A percentile compares a stretch with the other conserved stretches of the same genome.
These are phyloP conservation scores for Euplagia quadripunctaria DNA, from an alignment of 2,888 invertebrate species.

Conservation along the genomic window DNA sequence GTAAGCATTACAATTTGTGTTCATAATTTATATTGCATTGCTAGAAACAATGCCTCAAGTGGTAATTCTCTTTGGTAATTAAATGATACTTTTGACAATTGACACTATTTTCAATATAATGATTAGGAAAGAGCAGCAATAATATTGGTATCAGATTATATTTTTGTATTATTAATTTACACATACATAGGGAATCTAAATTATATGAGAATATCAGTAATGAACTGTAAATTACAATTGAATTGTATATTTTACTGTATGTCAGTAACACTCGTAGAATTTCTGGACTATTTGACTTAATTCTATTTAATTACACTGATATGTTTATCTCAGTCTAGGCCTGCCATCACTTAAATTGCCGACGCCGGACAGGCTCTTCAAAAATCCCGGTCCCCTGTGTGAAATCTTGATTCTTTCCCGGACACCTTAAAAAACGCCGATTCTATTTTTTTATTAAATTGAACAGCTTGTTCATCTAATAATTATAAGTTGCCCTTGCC, in stretches of 20 bases:
- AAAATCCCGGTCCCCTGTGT: too few relatives aligned
- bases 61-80: background rate
- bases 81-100: background rate
- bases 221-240: background rate
- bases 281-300: background rate
- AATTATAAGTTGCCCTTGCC: too few relatives aligned
- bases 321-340: background rate
- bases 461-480: too few relatives aligned
- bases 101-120: background rate
- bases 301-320: background rate
- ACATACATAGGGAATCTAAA: background rate
- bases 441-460: too few relatives aligned
- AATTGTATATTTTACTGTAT: background rate
- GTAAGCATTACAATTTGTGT: background rate
- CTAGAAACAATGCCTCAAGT: background rate
- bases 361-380: too few relatives aligned
- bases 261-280: background rate
- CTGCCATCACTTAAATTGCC: too few relatives aligned
- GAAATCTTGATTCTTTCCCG: too few relatives aligned
- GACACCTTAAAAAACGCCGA: too few relatives aligned
- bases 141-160: conserved; percentile 21
- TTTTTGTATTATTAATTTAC: conserved; percentile 38
- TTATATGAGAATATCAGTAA: background rate
- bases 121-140: background rate
- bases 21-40: background rate